Conservation (phyloP, 2,113 vertebrate species). For the Alligator sinensis region DNA sequence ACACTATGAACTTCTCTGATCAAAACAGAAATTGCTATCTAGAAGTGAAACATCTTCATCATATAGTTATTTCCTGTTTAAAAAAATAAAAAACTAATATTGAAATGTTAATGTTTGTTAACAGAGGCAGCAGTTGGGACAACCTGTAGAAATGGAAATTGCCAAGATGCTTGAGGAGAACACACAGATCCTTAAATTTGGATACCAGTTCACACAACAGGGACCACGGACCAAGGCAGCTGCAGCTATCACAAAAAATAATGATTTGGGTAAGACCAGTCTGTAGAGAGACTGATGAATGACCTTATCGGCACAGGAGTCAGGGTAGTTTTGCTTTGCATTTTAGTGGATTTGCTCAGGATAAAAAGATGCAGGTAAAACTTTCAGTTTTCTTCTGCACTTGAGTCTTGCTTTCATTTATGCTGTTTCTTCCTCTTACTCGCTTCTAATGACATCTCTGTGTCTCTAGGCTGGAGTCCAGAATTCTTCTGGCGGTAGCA, state of each 20-base stretch:
- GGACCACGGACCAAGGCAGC: conserved; percentile 93
- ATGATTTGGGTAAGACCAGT: conserved; percentile 90
- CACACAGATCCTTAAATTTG: conserved; percentile 91
- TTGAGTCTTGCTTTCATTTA: not conserved
- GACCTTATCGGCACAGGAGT: not conserved
- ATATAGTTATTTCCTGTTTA: not conserved
- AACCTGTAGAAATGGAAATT: conserved; percentile 93
- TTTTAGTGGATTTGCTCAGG: not conserved
- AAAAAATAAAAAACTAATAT: not conserved
- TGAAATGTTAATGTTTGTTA: not conserved
- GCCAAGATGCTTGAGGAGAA: conserved; percentile 97
- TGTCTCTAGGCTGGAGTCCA: not conserved
- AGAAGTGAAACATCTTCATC: not conserved
- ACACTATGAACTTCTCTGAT: not conserved
- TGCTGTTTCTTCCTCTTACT: not conserved
- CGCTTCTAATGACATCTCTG: not conserved
- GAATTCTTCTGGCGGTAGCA: not conserved
- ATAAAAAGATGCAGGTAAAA: not conserved
- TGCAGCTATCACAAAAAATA: conserved; percentile 97
- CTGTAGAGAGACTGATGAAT: not conserved
- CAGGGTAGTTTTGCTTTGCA: not conserved
- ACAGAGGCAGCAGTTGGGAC: conserved; percentile 97
- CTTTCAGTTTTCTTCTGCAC: conserved; percentile 6
- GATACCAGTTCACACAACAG: conserved; percentile 97
- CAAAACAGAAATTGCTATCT: not conserved